Base-by-base conservation (phyloP, 2,113 vertebrate species). In the Zeus faber region DNA sequence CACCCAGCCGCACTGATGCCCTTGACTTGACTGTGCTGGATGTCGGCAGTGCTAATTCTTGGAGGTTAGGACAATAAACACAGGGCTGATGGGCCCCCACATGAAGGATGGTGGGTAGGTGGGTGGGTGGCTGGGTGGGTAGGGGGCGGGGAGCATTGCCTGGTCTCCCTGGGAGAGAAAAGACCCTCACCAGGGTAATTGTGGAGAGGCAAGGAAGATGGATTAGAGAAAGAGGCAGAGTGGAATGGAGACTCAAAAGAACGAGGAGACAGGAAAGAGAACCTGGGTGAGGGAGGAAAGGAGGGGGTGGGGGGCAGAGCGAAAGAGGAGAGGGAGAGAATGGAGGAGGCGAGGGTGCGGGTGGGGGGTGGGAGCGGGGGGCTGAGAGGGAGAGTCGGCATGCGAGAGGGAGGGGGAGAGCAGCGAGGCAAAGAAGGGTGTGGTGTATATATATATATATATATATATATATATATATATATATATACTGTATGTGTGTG, bases 11-110 rank as follows among this genome's bases (percentile, higher is more conserved):
- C 65, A 58, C 53, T 8, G 49, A 60, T 72, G 71, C 65, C 77
- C 80, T 71, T 84, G 80, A 76, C 74, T 72, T 72, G n/a, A n/a
- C n/a, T 83, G 72, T 61, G 48, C 75, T 56, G 17, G 0, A 58
- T 65, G 70, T 81, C 80, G 64, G 56, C 44, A 41, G 71, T 74
- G 62, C 73, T 83, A 74, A 85, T 82, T 86, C 70, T 70, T 59
- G 52, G 61, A 81, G 76, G 75, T 85, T 77, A 78, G 63, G 72
- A 87, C 76, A 89, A 89, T 87, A 89, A 90, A 89, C 85, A 85
- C 58, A 5, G 5, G 41, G 23, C 57, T 64, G 76, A 77, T 78
- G 78, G 76, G 50, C 65, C 54, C n/a, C n/a, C n/a, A n/a, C n/a
- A n/a, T n/a, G n/a, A n/a, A n/a, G n/a, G n/a, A n/a, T n/a, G n/a